Evolutionary conservation across 2,113 vertebrate species (phyloP).

Genomic region (Ochotona curzoniae): DNA sequence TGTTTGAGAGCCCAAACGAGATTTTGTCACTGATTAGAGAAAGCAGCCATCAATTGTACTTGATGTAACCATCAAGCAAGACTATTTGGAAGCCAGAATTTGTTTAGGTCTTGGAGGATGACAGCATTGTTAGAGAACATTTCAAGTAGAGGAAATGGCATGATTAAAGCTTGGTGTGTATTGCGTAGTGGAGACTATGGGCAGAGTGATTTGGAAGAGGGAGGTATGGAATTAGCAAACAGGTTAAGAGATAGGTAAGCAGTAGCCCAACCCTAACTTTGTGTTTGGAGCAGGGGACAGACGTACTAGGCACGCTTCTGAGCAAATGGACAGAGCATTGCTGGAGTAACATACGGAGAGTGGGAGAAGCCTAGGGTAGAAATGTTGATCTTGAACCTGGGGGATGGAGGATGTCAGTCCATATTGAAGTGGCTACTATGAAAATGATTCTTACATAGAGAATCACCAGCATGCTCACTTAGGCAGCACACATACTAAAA

Average conservation of each 20-base stretch:
- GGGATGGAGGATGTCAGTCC: not conserved
- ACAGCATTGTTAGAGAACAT: conserved; percentile 27
- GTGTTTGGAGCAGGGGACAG: not conserved
- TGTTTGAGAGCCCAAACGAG: not conserved
- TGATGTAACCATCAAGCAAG: conserved; percentile 25
- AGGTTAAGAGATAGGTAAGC: conserved; percentile 11
- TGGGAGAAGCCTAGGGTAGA: not conserved
- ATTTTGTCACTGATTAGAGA: conserved; percentile 21
- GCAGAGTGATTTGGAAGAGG: conserved; percentile 39
- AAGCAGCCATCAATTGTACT: not conserved
- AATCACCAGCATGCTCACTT: not conserved
- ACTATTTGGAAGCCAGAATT: not conserved
- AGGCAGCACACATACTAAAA: too few relatives aligned
- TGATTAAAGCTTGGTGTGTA: not conserved
- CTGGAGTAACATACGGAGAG: conserved; percentile 11
- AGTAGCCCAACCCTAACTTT: not conserved
- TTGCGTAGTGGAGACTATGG: conserved; percentile 1
- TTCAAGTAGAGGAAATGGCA: conserved; percentile 15
- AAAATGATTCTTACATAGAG: not conserved
- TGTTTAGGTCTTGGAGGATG: not conserved
- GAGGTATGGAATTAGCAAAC: not conserved
- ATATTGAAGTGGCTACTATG: too few relatives aligned
- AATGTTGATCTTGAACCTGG: conserved; percentile 18
- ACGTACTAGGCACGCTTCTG: not conserved
- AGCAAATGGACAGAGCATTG: not conserved